A percentile compares a stretch with the other conserved stretches of the same genome.
These are phyloP conservation scores for Theristicus caerulescens DNA, from an alignment of 2,113 vertebrate species.

Conservation along the genomic window DNA sequence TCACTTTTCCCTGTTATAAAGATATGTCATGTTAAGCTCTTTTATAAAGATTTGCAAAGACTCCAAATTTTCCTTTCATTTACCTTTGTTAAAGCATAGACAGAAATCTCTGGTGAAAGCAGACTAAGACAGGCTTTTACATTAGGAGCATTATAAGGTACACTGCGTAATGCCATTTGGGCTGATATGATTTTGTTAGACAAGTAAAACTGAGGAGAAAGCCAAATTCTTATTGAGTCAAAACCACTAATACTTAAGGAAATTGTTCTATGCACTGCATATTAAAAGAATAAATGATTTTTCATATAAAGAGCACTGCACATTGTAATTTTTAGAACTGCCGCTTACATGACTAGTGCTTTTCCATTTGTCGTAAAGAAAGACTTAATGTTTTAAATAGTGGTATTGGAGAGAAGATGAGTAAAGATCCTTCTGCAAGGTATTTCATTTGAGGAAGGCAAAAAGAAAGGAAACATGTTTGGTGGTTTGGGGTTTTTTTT, in stretches of 20 bases:
- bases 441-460: background rate
- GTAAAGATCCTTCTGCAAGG: background rate
- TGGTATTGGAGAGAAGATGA: background rate
- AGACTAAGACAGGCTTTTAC: background rate
- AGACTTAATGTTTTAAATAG: background rate
- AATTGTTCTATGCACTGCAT: background rate
- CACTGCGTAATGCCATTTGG: background rate
- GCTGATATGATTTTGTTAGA: background rate
- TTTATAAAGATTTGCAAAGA: background rate
- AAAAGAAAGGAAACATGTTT: background rate
- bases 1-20: background rate
- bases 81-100: background rate
- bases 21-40: background rate
- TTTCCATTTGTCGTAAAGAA: background rate
- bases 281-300: background rate
- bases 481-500: background rate
- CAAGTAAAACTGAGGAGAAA: background rate
- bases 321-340: background rate
- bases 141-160: background rate
- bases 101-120: background rate
- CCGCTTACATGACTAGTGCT: background rate
- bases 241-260: background rate
- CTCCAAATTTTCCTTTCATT: background rate
- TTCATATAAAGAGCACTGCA: background rate
- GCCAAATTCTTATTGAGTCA: background rate